These are phyloP conservation scores for Thaumetopoea pityocampa DNA, from an alignment of 1,140 invertebrate genomes.

Conservation along the genomic window DNA sequence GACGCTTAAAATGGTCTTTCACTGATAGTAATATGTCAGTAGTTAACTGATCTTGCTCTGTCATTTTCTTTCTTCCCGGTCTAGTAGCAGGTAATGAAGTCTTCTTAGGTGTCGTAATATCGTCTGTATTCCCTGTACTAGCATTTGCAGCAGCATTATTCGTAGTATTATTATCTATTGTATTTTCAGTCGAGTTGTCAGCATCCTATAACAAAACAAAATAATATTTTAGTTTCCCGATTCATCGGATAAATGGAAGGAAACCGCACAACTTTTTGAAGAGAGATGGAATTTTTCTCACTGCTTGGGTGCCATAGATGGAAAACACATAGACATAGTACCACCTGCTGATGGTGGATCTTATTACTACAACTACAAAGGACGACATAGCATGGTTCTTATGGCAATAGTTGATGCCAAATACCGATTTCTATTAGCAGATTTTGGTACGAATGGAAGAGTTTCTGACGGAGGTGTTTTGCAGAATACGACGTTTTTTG, in stretches of 20 bases:
- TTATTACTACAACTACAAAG: slow-evolving; percentile 65
- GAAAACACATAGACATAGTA: slow-evolving; percentile 47
- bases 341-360: slow-evolving; percentile 39
- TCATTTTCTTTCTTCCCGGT: no score
- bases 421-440: slow-evolving; percentile 18
- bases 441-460: slow-evolving; percentile 17
- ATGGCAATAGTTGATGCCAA: slow-evolving; percentile 36
- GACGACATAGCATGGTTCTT: slow-evolving; percentile 46
- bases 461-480: slow-evolving; percentile 22
- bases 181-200: slow-evolving; percentile 1
- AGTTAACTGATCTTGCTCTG: no score
- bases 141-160: no score
- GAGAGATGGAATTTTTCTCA: slow-evolving; percentile 45
- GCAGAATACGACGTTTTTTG: slow-evolving; percentile 15
- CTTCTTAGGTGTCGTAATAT: no score
- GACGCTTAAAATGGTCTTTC: slow-evolving; percentile 1
- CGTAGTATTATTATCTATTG: no score
- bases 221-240: slow-evolving; percentile 24
- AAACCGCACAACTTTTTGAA: slow-evolving; percentile 34
- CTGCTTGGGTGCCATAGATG: slow-evolving; percentile 55
- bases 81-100: no score
- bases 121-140: no score
- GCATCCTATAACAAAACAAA: slow-evolving; percentile 1
- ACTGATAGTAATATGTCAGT: slow-evolving; percentile 2
- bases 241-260: slow-evolving; percentile 30